Evolutionary conservation across 2,888 invertebrate species (phyloP), one percentile per base, ranked within the genome.

Genomic region (Teinopalpus imperialis): DNA sequence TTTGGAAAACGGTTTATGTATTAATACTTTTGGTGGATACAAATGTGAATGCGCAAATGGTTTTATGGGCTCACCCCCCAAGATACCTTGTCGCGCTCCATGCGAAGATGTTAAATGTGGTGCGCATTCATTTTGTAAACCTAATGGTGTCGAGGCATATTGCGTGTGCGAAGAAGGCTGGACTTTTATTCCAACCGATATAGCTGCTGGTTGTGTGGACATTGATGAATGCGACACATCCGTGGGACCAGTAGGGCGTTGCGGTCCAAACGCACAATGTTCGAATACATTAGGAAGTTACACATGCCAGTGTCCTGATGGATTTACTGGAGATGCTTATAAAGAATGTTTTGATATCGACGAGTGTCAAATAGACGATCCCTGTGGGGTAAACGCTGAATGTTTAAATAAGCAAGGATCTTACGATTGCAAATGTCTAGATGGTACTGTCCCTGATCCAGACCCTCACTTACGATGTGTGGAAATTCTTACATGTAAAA

Each of bases 91-190:
- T 82, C 95, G 95, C 81, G 97, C 96, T 57, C 97, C 97, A 0
- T 98, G 97, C 70, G 96, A 97, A 71, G 96, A 96, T 75, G 95
- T 97, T 0, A 94, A 94, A 68, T 98, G 97, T 69, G 95, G 96
- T 8, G 91, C 93, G 4, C 97, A 97, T 71, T 95, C 97, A 1
- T 96, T 91, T 69, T 97, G 97, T 72, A 96, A 97, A 71, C 94
- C 95, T 0, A 95, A 97, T 60, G 96, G 95, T 20, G 91, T 92
- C 48, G 97, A 97, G 76, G 97, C 97, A 0, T 96, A 95, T 62
- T 98, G 97, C 63, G 94, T 97, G 34, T 97, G 97, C 69, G 96
- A 97, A 70, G 95, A 96, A 48, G 97, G 97, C 0, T 97, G 97
- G 96, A 96, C 96, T 0, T 97, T 95, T 69, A 94, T 97, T 79